These are phyloP conservation scores for Hybognathus amarus DNA, from an alignment of 2,797 vertebrate species.

Conservation along the genomic window DNA sequence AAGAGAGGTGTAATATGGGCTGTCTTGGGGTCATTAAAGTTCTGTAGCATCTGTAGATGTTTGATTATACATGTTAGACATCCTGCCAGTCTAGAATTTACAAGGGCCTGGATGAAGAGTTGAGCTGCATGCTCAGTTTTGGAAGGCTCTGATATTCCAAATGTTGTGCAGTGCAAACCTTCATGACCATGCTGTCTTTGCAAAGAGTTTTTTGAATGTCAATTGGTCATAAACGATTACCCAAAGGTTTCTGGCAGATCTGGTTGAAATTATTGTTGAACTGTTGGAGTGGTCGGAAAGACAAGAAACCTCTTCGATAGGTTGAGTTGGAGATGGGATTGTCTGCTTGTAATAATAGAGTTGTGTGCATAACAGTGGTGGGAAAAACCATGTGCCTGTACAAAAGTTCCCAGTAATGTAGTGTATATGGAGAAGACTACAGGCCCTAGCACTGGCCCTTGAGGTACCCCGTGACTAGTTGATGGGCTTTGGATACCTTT, in stretches of 20 bases:
- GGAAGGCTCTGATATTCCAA: not conserved
- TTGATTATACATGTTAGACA: not conserved
- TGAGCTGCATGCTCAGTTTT: not conserved
- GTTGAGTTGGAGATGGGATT: not conserved
- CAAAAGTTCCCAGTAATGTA: not conserved
- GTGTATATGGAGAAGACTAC: not conserved
- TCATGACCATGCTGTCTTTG: not conserved
- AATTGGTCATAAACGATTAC: not conserved
- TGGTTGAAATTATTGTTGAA: not conserved
- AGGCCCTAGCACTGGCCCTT: not conserved
- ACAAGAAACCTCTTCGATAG: not conserved
- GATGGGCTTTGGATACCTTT: not conserved
- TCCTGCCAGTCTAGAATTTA: not conserved
- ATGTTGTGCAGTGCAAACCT: not conserved
- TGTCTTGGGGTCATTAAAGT: not conserved
- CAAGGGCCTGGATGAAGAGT: not conserved
- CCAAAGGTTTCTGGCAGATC: not conserved
- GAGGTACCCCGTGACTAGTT: not conserved
- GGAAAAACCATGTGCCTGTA: not conserved
- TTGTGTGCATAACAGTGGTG: not conserved
- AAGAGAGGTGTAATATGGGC: not conserved
- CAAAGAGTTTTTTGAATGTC: not conserved
- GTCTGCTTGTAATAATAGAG: not conserved
- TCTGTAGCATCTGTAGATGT: not conserved
- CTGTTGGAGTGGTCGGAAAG: not conserved